Conservation (phyloP, 2,113 vertebrate species). For the Antennarius striatus region DNA sequence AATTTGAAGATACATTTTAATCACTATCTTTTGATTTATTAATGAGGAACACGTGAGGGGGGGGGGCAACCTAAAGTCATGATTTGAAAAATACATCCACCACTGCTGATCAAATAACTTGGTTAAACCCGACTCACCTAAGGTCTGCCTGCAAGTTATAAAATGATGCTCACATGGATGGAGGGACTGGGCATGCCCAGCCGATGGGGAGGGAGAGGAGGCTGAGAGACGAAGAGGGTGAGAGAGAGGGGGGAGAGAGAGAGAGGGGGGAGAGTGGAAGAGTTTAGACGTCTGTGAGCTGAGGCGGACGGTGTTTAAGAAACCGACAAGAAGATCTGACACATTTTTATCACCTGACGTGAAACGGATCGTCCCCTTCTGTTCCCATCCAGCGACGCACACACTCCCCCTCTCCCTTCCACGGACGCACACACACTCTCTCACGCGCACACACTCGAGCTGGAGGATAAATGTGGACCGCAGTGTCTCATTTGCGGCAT, state of each 20-base stretch:
- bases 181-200: slow-evolving; percentile 65
- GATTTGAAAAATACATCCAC: no score
- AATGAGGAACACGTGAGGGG: no score
- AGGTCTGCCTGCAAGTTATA: neutral
- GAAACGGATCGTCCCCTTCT: slow-evolving; percentile 5
- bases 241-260: slow-evolving; percentile 34
- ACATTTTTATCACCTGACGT: slow-evolving; percentile 44
- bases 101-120: no score
- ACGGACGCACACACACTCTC: neutral
- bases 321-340: slow-evolving; percentile 36
- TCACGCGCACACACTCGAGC: neutral
- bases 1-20: no score
- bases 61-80: no score
- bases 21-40: no score
- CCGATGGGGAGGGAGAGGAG: slow-evolving; percentile 28
- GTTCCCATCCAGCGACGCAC: neutral
- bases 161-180: slow-evolving; percentile 24
- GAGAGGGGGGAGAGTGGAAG: slow-evolving; percentile 21
- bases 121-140: no score
- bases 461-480: slow-evolving; percentile 57
- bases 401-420: neutral
- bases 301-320: slow-evolving; percentile 4
- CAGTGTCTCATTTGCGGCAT: slow-evolving; percentile 60
- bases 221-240: slow-evolving; percentile 18
- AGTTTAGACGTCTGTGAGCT: slow-evolving; percentile 51